Evolutionary conservation across 2,888 invertebrate species (phyloP).

Genomic region (Eremobia ochroleuca): DNA sequence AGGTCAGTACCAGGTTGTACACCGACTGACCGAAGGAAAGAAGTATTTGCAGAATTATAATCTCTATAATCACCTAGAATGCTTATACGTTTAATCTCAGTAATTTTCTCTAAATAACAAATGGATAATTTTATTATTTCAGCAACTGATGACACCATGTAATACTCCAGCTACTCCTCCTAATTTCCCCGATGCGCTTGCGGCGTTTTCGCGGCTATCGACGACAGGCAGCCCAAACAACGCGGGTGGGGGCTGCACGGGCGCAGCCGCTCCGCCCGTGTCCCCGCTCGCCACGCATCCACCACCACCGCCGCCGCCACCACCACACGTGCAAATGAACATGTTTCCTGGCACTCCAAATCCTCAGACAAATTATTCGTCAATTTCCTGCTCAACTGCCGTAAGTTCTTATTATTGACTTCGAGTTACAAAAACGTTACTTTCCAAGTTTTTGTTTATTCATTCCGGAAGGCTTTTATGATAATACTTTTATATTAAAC

Average conservation of each 20-base stretch:
- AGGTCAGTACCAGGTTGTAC: not conserved
- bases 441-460: not conserved
- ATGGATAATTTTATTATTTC: conserved; percentile 67
- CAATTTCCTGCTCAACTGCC: conserved; percentile 88
- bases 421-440: not conserved
- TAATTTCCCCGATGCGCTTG: conserved; percentile 97
- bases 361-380: conserved; percentile 84
- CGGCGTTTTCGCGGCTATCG: conserved; percentile 97
- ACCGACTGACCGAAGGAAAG: not conserved
- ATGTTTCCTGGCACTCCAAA: conserved; percentile 83
- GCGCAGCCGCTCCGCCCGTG: conserved; percentile 82
- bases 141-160: conserved; percentile 97
- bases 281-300: conserved; percentile 88
- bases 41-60: not conserved
- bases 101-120: not conserved
- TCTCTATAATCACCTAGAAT: not conserved
- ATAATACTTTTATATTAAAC: not conserved
- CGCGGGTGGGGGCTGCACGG: conserved; percentile 77
- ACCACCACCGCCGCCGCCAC: conserved; percentile 80
- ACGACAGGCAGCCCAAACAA: conserved; percentile 91
- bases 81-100: not conserved
- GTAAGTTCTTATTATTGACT: conserved; percentile 73
- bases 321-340: conserved; percentile 80
- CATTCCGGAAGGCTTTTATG: not conserved
- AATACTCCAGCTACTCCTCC: conserved; percentile 98